Conservation (phyloP, 2,113 vertebrate species). For the Chionis minor region DNA sequence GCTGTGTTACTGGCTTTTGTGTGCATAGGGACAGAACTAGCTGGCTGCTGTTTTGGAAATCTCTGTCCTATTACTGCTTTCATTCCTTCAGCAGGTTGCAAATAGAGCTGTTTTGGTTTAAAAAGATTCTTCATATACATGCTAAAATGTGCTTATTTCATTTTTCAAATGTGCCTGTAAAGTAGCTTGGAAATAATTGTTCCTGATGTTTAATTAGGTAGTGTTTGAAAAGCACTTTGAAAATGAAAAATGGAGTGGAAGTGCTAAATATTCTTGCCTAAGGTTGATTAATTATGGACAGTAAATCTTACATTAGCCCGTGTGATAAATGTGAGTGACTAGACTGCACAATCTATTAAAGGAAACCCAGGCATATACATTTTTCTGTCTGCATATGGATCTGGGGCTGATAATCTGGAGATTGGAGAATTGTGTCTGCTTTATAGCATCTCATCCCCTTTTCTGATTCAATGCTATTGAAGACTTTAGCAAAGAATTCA, state of each 20-base stretch:
- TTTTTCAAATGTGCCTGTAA: constrained; percentile 13
- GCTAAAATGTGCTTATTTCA: constrained; percentile 37
- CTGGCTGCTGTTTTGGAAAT: background rate
- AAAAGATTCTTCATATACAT: background rate
- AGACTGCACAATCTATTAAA: constrained; percentile 25
- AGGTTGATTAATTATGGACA: constrained; percentile 61
- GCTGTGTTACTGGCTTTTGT: background rate
- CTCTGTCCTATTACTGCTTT: background rate
- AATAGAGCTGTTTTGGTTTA: constrained; percentile 16
- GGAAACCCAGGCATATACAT: background rate
- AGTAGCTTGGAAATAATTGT: constrained; percentile 49
- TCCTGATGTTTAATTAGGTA: constrained; percentile 63
- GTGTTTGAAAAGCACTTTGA: constrained; percentile 63
- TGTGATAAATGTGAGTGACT: background rate
- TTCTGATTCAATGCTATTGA: background rate
- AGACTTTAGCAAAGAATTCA: background rate
- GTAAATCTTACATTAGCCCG: constrained; percentile 39
- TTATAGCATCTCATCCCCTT: background rate
- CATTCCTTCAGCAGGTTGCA: background rate
- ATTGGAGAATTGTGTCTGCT: background rate
- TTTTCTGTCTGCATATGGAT: background rate
- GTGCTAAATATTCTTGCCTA: constrained; percentile 58
- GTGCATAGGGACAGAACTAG: too few species aligned
- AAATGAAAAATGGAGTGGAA: constrained; percentile 55
- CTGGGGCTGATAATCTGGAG: background rate